phyloP scores from a whole-genome alignment of 2,113 vertebrate species.

The Osmerus eperlanus region DNA sequence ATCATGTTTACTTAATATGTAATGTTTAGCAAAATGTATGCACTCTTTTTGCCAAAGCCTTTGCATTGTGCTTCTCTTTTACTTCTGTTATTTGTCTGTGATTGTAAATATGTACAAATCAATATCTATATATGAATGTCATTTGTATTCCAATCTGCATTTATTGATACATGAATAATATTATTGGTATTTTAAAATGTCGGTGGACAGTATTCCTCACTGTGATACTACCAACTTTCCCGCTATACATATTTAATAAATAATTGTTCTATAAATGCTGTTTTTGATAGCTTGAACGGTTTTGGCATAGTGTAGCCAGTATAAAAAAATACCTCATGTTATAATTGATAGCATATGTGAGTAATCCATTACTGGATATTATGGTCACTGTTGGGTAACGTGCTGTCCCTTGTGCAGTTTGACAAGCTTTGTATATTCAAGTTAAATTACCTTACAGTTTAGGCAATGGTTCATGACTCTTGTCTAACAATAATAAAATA shows the following conservation, averaged over 20 bases:
- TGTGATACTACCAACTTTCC: conserved; percentile 75
- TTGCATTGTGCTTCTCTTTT: conserved; percentile 57
- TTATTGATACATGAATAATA: conserved; percentile 67
- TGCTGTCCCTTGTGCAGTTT: conserved; percentile 2
- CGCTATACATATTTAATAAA: conserved; percentile 71
- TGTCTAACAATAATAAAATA: conserved; percentile 46
- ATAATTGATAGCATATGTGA: conserved; percentile 39
- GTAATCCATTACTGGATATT: conserved; percentile 1
- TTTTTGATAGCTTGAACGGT: conserved; percentile 46
- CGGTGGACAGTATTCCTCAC: conserved; percentile 73
- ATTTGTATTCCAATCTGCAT: conserved; percentile 70
- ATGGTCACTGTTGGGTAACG: conserved; percentile 11
- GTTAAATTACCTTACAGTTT: conserved; percentile 43
- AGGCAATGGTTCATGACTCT: conserved; percentile 46
- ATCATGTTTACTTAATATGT: conserved; percentile 68
- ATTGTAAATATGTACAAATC: conserved; percentile 72
- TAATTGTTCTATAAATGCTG: conserved; percentile 59
- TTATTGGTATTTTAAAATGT: conserved; percentile 63
- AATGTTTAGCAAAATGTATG: conserved; percentile 62
- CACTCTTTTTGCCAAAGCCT: conserved; percentile 76
- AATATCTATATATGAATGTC: conserved; percentile 74
- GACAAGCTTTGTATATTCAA: not conserved
- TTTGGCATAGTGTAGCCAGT: conserved; percentile 60
- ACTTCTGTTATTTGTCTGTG: conserved; percentile 42
- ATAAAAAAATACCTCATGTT: conserved; percentile 66